These are phyloP conservation scores for Sericinus montela DNA, from an alignment of 2,888 invertebrate species.

Conservation along the genomic window DNA sequence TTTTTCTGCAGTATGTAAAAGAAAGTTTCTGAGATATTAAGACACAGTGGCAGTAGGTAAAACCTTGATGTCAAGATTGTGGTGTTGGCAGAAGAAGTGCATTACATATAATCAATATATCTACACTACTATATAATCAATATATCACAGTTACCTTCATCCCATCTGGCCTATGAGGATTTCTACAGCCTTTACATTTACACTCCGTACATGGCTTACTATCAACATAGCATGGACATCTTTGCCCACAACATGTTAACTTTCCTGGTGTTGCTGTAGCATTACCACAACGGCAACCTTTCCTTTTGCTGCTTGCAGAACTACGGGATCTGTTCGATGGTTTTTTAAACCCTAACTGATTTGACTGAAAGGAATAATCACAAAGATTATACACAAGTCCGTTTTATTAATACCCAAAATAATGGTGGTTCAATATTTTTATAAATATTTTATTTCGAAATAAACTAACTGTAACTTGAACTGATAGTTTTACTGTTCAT, in stretches of 20 bases:
- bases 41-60: too few relatives aligned
- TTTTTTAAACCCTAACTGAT: constrained; percentile 67
- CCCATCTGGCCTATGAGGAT: constrained; percentile 91
- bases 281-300: constrained; percentile 94
- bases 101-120: too few relatives aligned
- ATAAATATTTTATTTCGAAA: too few relatives aligned
- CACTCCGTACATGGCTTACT: constrained; percentile 94
- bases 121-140: too few relatives aligned
- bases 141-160: constrained; percentile 81
- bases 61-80: too few relatives aligned
- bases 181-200: constrained; percentile 94
- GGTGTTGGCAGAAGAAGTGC: too few relatives aligned
- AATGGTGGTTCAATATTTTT: too few relatives aligned
- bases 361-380: constrained; percentile 50
- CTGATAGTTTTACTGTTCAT: too few relatives aligned
- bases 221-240: constrained; percentile 96
- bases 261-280: constrained; percentile 93
- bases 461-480: too few relatives aligned
- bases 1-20: too few relatives aligned
- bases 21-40: too few relatives aligned
- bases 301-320: constrained; percentile 75
- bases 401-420: too few relatives aligned
- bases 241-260: constrained; percentile 94
- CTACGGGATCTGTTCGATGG: constrained; percentile 67
- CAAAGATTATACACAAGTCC: constrained; percentile 13